Percentiles rank a stretch among this genome's conserved stretches.
Conservation (phyloP, 2,888 invertebrate genomes). For the Plutella xylostella region DNA sequence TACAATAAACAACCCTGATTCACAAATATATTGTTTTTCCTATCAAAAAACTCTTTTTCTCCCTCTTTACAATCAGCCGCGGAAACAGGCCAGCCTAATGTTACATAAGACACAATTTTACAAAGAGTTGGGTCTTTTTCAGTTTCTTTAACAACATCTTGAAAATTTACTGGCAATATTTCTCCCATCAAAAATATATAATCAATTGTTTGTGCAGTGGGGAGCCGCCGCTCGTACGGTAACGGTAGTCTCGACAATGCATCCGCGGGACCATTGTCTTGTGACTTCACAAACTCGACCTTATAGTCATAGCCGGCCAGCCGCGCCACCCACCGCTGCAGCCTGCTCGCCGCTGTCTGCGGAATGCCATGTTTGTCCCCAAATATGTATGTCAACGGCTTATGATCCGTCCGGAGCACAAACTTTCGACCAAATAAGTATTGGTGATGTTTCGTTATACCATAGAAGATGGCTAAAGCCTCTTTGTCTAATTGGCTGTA, state of each 20-base stretch:
- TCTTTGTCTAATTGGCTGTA: too few relatives aligned
- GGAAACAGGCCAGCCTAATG: neutral
- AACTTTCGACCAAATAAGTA: neutral
- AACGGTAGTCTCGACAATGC: neutral
- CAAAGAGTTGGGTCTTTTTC: neutral
- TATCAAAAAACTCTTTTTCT: neutral
- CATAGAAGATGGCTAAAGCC: too few relatives aligned
- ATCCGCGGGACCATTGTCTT: too few relatives aligned
- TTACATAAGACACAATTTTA: neutral
- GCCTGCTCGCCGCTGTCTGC: conserved; percentile 1
- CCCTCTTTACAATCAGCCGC: neutral
- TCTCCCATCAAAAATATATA: neutral
- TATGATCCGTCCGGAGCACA: neutral
- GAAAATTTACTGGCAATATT: neutral
- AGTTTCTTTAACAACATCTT: neutral
- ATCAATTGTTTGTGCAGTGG: too few relatives aligned
- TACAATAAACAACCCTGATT: conserved; percentile 11
- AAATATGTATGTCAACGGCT: neutral
- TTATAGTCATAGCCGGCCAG: neutral
- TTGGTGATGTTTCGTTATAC: conserved; percentile 1
- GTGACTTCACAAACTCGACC: neutral
- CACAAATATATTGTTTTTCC: neutral
- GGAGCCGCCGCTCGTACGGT: too few relatives aligned
- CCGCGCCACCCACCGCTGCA: neutral
- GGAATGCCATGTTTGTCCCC: conserved; percentile 3